Conservation (phyloP, 2,113 vertebrate species). For the Erythrocebus patas region DNA sequence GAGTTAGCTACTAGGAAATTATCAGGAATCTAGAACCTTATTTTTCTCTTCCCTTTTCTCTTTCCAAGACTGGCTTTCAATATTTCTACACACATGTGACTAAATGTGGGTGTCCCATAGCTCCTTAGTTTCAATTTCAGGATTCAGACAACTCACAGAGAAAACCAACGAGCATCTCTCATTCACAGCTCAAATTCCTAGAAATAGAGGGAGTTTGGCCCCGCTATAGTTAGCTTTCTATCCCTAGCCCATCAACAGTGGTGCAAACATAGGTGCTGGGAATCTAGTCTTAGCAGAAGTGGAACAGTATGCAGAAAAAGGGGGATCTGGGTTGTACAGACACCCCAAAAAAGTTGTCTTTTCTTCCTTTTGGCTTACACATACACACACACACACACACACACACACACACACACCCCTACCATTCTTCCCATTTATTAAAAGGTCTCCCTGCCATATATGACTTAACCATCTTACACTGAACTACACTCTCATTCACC, state of each 20-base stretch:
- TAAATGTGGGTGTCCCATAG: not conserved
- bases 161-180: not conserved
- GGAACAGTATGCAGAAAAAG: not conserved
- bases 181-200: not conserved
- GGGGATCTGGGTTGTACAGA: not conserved
- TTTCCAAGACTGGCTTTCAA: not conserved
- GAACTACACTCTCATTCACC: not conserved
- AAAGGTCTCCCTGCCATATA: not conserved
- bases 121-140: not conserved
- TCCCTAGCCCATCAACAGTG: not conserved
- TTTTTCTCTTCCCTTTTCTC: not conserved
- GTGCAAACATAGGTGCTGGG: not conserved
- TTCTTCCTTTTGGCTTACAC: not conserved
- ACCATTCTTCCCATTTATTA: not conserved
- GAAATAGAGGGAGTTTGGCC: not conserved
- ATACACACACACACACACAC: fast-evolving
- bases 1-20: not conserved
- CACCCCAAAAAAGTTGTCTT: not conserved
- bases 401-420: not conserved
- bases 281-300: not conserved
- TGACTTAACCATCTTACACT: not conserved
- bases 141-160: not conserved
- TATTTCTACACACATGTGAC: not conserved
- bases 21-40: not conserved
- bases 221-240: not conserved